Evolutionary conservation across 92 coral and sea anemone genomes (phyloP), one percentile per base, ranked within the genome.

Genomic region (Hydrozoanthus gracilis): DNA sequence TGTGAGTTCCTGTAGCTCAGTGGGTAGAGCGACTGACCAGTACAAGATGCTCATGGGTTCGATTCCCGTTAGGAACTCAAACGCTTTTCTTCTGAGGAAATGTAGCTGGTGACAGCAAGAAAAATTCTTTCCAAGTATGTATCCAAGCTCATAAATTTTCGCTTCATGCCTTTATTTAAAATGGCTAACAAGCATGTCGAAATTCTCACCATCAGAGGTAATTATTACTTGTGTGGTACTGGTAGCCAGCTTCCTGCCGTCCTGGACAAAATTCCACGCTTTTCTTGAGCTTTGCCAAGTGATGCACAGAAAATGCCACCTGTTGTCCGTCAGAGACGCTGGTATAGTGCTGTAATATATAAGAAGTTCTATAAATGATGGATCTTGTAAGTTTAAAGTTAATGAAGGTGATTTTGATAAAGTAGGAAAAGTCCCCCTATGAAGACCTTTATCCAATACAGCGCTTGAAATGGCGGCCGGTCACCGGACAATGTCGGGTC

Each of bases 301-400:
- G 48, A 76, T 52, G 66, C 80, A 76, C 39, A 76, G 16, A 35
- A 51, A 54, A 76, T 76, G 64, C 80, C 80, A 76, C 52, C 47
- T 76, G 47, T 54, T 54, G 80, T 76, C 80, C 39, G 16, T 76
- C 16, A 76, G 46, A 51, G 7, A 51, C 8, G 62, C 44, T 51
- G 80, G 80, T 51, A 76, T 35, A 44, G 66, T n/a, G 20, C 80
- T 76, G 46, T n/a, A 76, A 76, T 5, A 9, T 51, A 11, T 51
- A 49, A 5, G 27, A 16, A 8, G 44, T 67, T 16, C 27, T 16
- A 67, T 27, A 27, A 27, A 0, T 27, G 39, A 27, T 27, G 39
- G 39, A 27, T 27, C 39, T 27, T 27, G 39, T 27, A 27, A 27
- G 39, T 27, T 27, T 2, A 27, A 27, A 27, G 39, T 27, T 27